Conservation (phyloP, 2,888 invertebrate species). For the Protula sp. region DNA sequence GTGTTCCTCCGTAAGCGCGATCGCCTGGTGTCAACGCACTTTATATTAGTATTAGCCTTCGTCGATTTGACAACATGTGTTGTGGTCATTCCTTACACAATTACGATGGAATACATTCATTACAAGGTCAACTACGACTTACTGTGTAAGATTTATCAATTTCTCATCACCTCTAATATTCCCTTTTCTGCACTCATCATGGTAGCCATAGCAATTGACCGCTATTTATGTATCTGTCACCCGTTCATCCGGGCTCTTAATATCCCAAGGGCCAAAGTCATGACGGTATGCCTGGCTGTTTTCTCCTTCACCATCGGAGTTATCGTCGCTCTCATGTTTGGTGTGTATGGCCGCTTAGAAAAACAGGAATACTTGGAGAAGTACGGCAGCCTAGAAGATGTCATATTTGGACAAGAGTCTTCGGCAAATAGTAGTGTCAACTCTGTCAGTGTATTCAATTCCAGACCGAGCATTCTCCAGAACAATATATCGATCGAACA, state of each 20-base stretch:
- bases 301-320: constrained; percentile 32
- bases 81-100: constrained; percentile 41
- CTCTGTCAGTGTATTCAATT: neutral
- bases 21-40: constrained; percentile 46
- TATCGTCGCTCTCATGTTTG: constrained; percentile 32
- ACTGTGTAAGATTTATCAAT: constrained; percentile 35
- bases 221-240: constrained; percentile 44
- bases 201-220: constrained; percentile 33
- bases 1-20: constrained; percentile 41
- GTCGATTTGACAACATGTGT: constrained; percentile 44
- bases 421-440: neutral
- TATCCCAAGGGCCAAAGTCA: constrained; percentile 16
- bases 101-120: constrained; percentile 38
- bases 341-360: constrained; percentile 21
- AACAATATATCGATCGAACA: neutral
- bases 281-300: constrained; percentile 26
- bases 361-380: neutral
- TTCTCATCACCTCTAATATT: constrained; percentile 40
- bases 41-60: constrained; percentile 42
- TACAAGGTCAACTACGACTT: constrained; percentile 32
- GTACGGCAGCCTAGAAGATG: neutral
- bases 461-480: neutral
- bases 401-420: neutral
- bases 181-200: constrained; percentile 44
- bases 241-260: constrained; percentile 43